A percentile compares a stretch with the other conserved stretches of the same genome.
Evolutionary conservation across 2,113 vertebrate species (phyloP).

Genomic region (Candoia aspera): DNA sequence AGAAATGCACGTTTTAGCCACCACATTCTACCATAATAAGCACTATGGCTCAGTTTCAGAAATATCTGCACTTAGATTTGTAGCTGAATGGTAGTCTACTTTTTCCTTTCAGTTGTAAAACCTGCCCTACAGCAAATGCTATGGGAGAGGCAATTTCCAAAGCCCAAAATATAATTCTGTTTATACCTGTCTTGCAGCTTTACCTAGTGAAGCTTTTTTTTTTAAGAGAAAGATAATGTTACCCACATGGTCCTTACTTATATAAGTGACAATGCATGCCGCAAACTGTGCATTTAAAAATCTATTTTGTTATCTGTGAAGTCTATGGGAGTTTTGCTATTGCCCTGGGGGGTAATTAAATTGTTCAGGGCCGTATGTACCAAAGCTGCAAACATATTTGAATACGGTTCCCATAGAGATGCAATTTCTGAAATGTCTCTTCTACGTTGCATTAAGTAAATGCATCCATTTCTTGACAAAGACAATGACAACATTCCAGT

Average conservation of each 20-base stretch:
- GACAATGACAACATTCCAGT: slow-evolving; percentile 12
- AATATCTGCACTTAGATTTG: background rate
- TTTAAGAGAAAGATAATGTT: slow-evolving; percentile 29
- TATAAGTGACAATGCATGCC: slow-evolving; percentile 18
- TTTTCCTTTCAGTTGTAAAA: slow-evolving; percentile 39
- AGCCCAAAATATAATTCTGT: slow-evolving; percentile 42
- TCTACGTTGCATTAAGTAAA: slow-evolving; percentile 1
- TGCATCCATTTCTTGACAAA: slow-evolving; percentile 12
- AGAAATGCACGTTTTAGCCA: background rate
- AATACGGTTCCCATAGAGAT: slow-evolving; percentile 1
- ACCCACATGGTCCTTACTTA: slow-evolving; percentile 27
- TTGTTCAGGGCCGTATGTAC: background rate
- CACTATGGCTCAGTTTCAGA: background rate
- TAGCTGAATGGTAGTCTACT: slow-evolving; percentile 26
- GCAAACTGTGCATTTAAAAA: slow-evolving; percentile 27
- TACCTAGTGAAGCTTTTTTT: slow-evolving; percentile 12
- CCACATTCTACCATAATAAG: background rate
- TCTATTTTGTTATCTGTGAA: background rate
- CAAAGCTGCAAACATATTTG: background rate
- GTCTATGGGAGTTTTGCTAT: slow-evolving; percentile 2
- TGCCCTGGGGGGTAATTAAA: slow-evolving; percentile 17
- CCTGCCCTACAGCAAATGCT: slow-evolving; percentile 16
- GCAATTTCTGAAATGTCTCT: background rate
- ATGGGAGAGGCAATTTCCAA: slow-evolving; percentile 14
- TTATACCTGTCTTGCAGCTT: slow-evolving; percentile 24